These are phyloP conservation scores for Dendrocincla tyrannina DNA, from an alignment of 2,797 vertebrate genomes.

Conservation along the genomic window DNA sequence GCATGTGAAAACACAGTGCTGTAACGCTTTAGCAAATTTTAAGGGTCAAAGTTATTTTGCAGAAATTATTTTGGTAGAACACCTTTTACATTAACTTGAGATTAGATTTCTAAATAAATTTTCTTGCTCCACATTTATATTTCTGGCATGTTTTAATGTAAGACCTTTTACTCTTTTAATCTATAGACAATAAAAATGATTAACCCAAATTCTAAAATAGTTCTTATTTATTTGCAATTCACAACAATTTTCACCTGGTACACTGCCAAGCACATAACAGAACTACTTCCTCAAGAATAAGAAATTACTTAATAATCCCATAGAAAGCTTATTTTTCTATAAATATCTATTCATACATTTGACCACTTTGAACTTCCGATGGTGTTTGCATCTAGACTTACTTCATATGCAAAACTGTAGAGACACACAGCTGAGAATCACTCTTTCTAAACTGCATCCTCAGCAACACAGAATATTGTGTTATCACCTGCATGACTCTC, in stretches of 20 bases:
- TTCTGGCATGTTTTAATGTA: neutral
- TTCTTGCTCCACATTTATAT: neutral
- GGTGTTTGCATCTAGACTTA: constrained; percentile 1
- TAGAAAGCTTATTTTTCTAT: neutral
- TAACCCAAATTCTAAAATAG: neutral
- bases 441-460: neutral
- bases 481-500: constrained; percentile 49
- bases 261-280: neutral
- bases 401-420: constrained; percentile 21
- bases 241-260: neutral
- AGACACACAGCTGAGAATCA: constrained; percentile 32
- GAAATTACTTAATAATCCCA: neutral
- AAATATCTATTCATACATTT: constrained; percentile 7
- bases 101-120: neutral
- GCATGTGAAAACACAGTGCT: neutral
- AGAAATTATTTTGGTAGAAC: neutral
- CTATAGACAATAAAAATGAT: neutral
- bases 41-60: neutral
- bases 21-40: neutral
- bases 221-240: neutral
- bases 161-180: neutral
- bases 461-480: constrained; percentile 10
- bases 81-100: neutral
- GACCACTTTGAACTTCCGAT: neutral
- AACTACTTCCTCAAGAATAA: neutral